A percentile compares a stretch with the other conserved stretches of the same genome.
phyloP scores from a whole-genome alignment of 2,888 invertebrate species.

The Petrolisthes cinctipes region DNA sequence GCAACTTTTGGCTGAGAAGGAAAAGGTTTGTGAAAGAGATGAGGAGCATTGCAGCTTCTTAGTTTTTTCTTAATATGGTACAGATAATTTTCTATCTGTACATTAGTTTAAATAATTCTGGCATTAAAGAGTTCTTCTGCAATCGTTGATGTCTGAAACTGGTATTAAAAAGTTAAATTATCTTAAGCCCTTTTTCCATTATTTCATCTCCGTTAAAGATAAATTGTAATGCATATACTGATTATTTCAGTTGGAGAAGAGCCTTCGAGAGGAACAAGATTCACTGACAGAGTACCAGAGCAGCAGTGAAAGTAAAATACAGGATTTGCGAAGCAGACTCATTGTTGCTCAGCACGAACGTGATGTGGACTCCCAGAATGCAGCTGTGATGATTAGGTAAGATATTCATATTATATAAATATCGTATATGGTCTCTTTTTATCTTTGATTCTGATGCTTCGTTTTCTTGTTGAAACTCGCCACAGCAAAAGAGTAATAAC shows the following conservation, averaged over 20 bases:
- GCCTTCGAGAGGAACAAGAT: constrained; percentile 23
- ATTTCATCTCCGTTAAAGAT: neutral
- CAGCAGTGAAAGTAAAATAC: constrained; percentile 69
- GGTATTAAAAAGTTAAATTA: neutral
- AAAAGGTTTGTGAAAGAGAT: constrained; percentile 49
- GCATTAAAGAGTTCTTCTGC: too few relatives aligned
- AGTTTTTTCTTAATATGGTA: neutral
- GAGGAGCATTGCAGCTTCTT: neutral
- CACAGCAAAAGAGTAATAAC: too few relatives aligned
- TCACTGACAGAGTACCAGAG: constrained; percentile 23
- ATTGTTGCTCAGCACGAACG: constrained; percentile 84
- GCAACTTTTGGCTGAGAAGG: constrained; percentile 71
- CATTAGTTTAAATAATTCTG: neutral
- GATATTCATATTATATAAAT: constrained; percentile 53
- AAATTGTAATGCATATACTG: neutral
- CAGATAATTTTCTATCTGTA: neutral
- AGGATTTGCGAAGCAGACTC: constrained; percentile 80
- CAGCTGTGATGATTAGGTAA: constrained; percentile 81
- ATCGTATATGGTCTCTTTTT: neutral
- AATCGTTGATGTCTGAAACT: too few relatives aligned
- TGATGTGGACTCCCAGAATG: constrained; percentile 84
- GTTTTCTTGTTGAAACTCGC: neutral
- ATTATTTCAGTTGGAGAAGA: constrained; percentile 34
- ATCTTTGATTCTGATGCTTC: neutral
- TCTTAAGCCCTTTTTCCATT: neutral